Base-by-base conservation (phyloP, 2,888 invertebrate species). In the Sinotaia quadrata region DNA sequence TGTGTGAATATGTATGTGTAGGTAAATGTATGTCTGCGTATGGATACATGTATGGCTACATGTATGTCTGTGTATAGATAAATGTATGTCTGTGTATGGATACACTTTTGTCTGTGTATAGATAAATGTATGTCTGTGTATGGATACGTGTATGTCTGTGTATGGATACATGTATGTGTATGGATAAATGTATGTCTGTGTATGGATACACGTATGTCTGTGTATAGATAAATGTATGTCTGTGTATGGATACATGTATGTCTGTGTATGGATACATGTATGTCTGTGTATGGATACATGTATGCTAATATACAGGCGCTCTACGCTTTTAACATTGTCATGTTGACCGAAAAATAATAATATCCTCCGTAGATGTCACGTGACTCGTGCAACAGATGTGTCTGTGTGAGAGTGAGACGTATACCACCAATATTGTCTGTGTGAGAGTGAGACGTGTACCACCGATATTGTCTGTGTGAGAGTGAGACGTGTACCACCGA, bases 1-100 rank as follows among this genome's bases (percentile, higher is more conserved):
- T 31, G 31, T 54, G 31, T 54, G 31, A 18, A 15, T 54, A 34
- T 54, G 31, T 31, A 4, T 54, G 31, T 54, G 54, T 54, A 34
- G 31, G 54, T 52, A 31, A 15, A 15, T 52, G 52, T 52, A 31
- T 52, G 52, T 52, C 8, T 24, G 52, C 15, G 52, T 21, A 31
- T 4, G 24, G 12, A 31, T 52, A 7, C 8, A 24, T 52, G 52
- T 12, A 31, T 15, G 24, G 7, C 8, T 15, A 31, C 4, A 4
- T 24, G 52, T 21, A 24, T 52, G 52, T 4, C 12, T 52, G 52
- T 21, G 21, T 52, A 31, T 15, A 5, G 24, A 31, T 52, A 15
- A 29, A 15, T 52, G 52, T 52, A 31, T 52, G 52, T 52, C 27
- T 52, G 52, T 52, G 52, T 52, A 31, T 52, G 52, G 24, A 31